Conservation (phyloP, 2,113 vertebrate genomes). For the Euleptes europaea region DNA sequence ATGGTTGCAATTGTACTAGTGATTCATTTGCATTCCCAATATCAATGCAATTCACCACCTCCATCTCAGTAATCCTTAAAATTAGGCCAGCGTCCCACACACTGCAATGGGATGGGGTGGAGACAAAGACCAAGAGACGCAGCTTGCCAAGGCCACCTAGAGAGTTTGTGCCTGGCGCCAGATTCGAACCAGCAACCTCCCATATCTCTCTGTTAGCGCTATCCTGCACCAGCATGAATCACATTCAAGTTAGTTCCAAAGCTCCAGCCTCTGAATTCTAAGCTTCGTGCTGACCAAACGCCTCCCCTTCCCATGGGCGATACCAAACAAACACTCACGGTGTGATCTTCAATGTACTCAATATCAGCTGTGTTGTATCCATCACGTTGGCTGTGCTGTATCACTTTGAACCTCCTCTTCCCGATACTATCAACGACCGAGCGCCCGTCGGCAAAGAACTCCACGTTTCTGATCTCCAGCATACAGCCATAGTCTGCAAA, state of each 20-base stretch:
- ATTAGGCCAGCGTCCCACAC: neutral
- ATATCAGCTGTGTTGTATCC: constrained; percentile 85
- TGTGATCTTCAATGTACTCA: constrained; percentile 83
- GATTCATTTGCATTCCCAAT: too few relatives aligned
- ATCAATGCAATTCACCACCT: too few relatives aligned
- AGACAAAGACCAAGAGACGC: too few relatives aligned
- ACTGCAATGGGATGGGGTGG: too few relatives aligned
- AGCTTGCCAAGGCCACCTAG: too few relatives aligned
- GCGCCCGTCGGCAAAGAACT: constrained; percentile 83
- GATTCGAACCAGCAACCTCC: neutral
- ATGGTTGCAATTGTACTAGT: too few relatives aligned
- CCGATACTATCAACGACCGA: constrained; percentile 84
- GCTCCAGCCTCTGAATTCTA: neutral
- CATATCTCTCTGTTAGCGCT: too few relatives aligned
- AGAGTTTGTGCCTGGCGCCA: too few relatives aligned
- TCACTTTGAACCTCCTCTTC: constrained; percentile 82
- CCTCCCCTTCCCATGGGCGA: too few relatives aligned
- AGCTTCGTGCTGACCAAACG: too few relatives aligned
- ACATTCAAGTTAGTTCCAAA: too few relatives aligned
- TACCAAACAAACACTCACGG: constrained; percentile 56
- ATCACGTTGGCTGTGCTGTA: constrained; percentile 78
- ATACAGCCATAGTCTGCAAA: constrained; percentile 86
- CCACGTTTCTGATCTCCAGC: constrained; percentile 82
- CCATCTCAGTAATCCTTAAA: neutral
- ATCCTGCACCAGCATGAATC: neutral